Conservation (phyloP, 2,888 invertebrate species). For the Digitonthophagus gazella region DNA sequence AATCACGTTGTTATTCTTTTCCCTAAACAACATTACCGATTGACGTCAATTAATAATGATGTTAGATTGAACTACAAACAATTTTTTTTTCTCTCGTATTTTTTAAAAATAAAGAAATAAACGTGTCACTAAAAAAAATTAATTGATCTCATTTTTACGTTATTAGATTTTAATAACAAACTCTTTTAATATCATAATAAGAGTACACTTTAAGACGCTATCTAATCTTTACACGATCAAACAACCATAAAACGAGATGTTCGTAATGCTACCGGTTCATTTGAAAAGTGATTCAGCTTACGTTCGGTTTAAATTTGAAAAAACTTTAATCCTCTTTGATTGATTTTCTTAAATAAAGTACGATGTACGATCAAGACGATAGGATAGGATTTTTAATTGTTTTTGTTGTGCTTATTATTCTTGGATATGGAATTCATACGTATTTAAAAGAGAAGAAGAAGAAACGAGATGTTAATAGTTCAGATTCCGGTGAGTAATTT, state of each 20-base stretch:
- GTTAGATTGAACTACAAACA: too few species aligned
- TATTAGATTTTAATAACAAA: too few species aligned
- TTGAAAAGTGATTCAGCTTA: background rate
- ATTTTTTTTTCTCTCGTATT: too few species aligned
- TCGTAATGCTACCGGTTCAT: background rate
- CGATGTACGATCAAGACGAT: conserved; percentile 21
- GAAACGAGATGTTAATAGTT: background rate
- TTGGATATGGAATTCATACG: conserved; percentile 17
- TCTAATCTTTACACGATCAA: background rate
- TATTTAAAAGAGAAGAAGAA: conserved; percentile 14
- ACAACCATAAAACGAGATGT: background rate
- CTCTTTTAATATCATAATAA: too few species aligned
- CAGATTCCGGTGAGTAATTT: background rate
- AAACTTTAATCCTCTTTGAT: background rate
- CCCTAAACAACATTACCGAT: too few species aligned
- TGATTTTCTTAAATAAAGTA: background rate
- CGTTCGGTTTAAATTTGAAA: too few species aligned
- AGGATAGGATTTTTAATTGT: conserved; percentile 20
- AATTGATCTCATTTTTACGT: too few species aligned
- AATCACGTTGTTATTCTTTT: too few species aligned
- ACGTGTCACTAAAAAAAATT: too few species aligned
- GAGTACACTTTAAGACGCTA: background rate
- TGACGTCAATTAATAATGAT: too few species aligned
- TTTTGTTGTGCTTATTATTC: conserved; percentile 15
- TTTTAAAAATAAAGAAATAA: too few species aligned